Percentiles rank a stretch among this genome's conserved stretches.
Conservation (phyloP, 2,113 vertebrate genomes). For the Raja brachyura region DNA sequence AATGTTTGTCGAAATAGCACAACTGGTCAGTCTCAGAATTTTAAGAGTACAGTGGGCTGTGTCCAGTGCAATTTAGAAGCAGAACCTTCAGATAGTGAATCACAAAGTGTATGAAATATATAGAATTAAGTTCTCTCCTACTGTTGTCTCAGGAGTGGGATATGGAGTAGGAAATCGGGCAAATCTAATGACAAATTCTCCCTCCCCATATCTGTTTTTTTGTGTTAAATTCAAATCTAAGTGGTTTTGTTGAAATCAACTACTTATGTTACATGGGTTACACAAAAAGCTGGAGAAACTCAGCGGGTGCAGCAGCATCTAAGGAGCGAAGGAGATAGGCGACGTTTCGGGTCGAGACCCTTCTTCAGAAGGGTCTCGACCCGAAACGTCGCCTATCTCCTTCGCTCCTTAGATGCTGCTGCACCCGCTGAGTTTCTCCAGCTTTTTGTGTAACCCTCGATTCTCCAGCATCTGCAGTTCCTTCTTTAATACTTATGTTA, state of each 20-base stretch:
- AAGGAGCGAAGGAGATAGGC: too few relatives aligned
- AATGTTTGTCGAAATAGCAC: background rate
- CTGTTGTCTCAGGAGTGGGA: background rate
- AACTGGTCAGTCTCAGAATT: background rate
- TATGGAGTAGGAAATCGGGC: background rate
- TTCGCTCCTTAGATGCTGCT: too few relatives aligned
- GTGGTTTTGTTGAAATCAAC: background rate
- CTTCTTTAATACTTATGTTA: background rate
- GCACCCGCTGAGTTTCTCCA: too few relatives aligned
- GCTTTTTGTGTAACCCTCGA: too few relatives aligned
- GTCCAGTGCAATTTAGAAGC: background rate
- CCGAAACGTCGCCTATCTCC: too few relatives aligned
- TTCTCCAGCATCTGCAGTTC: too few relatives aligned
- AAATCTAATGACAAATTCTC: background rate
- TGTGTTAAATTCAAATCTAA: background rate
- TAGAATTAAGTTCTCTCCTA: background rate
- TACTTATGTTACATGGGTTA: background rate
- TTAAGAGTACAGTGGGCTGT: background rate
- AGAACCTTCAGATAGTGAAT: background rate
- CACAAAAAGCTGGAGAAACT: too few relatives aligned
- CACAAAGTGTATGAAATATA: background rate
- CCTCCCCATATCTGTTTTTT: background rate
- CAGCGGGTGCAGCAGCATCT: too few relatives aligned
- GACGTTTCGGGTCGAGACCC: too few relatives aligned
- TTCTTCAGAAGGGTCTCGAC: too few relatives aligned